Base-by-base conservation (phyloP, 2,888 invertebrate species). In the Penaeus monodon region DNA sequence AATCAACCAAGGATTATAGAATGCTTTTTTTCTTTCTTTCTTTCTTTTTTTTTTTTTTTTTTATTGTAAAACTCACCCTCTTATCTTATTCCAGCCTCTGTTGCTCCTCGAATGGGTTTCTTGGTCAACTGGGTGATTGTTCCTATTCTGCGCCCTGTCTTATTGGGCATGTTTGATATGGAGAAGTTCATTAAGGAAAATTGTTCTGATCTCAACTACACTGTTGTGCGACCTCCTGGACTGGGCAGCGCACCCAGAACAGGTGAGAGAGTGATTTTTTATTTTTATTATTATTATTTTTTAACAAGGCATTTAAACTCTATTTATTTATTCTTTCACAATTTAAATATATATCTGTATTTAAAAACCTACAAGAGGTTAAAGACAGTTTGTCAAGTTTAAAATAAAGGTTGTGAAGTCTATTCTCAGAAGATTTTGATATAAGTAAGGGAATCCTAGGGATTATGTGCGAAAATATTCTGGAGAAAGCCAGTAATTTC, bases 161-260 rank as follows among this genome's bases (percentile, higher is more conserved):
- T 90, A 65, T 84, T 44, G 57, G 90, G 90, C 86, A 90, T 90
- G 90, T 66, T 84, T 20, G 87, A 90, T 73, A 89, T 90, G 90
- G 90, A 90, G 81, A 27, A 84, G 33, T 89, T 74, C 29, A 63
- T 90, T 33, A 87, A 86, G 76, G 49, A 82, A 2, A 70, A 88
- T 22, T 85, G 86, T 63, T n/a, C 29, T 2, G 89, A 90, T 70
- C 76, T 90, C 63, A 83, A 90, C 84, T 90, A 89, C 86, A 90
- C 90, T 12, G 90, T 90, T 22, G 89, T 90, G 44, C 66, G 90
- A 20, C 90, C 90, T 0, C 88, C 90, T 27, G 90, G 89, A 0
- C 89, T 90, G 14, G 76, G 70, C 22, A 90, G 78, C 33, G 89
- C 81, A 0, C 33, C 84, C 4, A 38, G 22, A 12, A 85, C 90